phyloP scores from a whole-genome alignment of 2,888 invertebrate species.

The Hydroisotoma schaefferi region DNA sequence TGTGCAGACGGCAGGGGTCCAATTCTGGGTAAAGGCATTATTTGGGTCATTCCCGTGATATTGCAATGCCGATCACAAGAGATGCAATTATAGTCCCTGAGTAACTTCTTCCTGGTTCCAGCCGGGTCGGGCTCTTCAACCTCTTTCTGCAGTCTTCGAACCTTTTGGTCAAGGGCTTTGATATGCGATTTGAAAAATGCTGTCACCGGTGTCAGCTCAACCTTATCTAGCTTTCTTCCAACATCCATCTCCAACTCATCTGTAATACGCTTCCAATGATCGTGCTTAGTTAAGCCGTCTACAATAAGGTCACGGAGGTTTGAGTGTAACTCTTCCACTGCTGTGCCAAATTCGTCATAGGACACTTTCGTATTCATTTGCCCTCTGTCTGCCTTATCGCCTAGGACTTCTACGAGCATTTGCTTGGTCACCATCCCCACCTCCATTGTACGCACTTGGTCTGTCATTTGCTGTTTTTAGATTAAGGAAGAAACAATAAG shows the following conservation, averaged over 20 bases:
- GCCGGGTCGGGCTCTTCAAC: slow-evolving; percentile 48
- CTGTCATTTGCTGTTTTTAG: slow-evolving; percentile 23
- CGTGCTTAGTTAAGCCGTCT: slow-evolving; percentile 44
- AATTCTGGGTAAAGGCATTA: slow-evolving; percentile 21
- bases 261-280: slow-evolving; percentile 43
- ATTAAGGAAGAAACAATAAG: background rate
- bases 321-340: slow-evolving; percentile 40
- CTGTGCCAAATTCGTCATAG: slow-evolving; percentile 45
- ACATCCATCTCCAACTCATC: slow-evolving; percentile 41
- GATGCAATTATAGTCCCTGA: slow-evolving; percentile 45
- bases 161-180: slow-evolving; percentile 37
- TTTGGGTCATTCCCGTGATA: slow-evolving; percentile 42
- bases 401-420: slow-evolving; percentile 41
- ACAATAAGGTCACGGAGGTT: slow-evolving; percentile 43
- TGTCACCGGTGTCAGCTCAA: slow-evolving; percentile 42
- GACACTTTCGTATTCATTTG: slow-evolving; percentile 44
- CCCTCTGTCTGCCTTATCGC: slow-evolving; percentile 46
- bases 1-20: slow-evolving; percentile 40
- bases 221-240: slow-evolving; percentile 41
- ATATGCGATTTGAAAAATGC: slow-evolving; percentile 45
- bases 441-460: slow-evolving; percentile 33
- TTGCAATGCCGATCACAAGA: slow-evolving; percentile 42
- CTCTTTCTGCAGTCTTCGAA: slow-evolving; percentile 25
- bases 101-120: slow-evolving; percentile 45
- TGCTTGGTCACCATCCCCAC: slow-evolving; percentile 42